A percentile compares a stretch with the other conserved stretches of the same genome.
Conservation (phyloP, 1,140 invertebrate genomes). For the Scaptodrosophila lebanonensis region DNA sequence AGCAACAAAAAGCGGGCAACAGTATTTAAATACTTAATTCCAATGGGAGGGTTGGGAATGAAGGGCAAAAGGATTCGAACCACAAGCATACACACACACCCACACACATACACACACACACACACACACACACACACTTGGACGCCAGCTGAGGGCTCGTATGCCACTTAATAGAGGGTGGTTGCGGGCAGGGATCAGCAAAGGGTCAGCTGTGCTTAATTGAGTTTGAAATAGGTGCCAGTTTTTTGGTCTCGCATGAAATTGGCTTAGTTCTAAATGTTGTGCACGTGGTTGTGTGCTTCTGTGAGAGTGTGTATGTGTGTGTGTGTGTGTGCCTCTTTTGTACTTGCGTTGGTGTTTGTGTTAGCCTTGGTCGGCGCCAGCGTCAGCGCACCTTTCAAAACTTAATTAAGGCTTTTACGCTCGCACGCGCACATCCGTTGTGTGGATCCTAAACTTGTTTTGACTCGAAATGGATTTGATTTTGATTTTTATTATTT, state of each 20-base stretch:
- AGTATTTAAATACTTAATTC: slow-evolving; percentile 50
- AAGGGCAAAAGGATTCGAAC: slow-evolving; percentile 4
- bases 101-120: slow-evolving; percentile 32
- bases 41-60: background rate
- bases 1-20: slow-evolving; percentile 13
- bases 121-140: too few relatives aligned
- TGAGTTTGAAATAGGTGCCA: slow-evolving; percentile 71
- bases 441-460: background rate
- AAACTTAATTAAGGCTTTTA: slow-evolving; percentile 45
- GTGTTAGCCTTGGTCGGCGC: background rate
- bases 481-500: slow-evolving; percentile 35
- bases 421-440: background rate
- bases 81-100: slow-evolving; percentile 15
- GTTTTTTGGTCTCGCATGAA: slow-evolving; percentile 41
- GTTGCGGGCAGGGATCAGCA: too few relatives aligned
- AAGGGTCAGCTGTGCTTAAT: slow-evolving; percentile 59
- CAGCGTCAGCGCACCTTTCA: slow-evolving; percentile 3
- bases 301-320: background rate
- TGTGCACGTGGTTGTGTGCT: slow-evolving; percentile 1
- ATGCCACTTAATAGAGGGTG: too few relatives aligned
- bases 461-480: slow-evolving; percentile 25
- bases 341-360: background rate
- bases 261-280: slow-evolving; percentile 62
- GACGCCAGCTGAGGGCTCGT: background rate
- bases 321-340: background rate